phyloP scores from a whole-genome alignment of 2,113 vertebrate genomes.

The Egretta garzetta region DNA sequence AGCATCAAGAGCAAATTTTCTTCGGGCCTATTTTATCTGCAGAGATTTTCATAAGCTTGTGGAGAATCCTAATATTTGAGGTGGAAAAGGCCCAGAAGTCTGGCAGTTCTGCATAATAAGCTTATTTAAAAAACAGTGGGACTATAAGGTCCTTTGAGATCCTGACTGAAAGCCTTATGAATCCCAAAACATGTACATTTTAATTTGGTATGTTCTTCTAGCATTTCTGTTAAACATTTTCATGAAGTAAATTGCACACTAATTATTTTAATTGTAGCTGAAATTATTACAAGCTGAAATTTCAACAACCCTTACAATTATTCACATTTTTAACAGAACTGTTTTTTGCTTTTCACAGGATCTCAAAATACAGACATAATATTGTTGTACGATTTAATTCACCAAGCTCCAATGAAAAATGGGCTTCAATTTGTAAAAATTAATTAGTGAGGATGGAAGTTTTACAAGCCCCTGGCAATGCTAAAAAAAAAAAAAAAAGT shows the following conservation, averaged over 20 bases:
- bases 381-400: neutral
- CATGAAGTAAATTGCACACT: neutral
- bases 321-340: neutral
- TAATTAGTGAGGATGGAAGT: neutral
- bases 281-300: neutral
- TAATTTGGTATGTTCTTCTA: neutral
- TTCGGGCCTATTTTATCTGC: neutral
- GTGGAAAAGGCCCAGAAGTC: neutral
- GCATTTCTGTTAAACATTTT: neutral
- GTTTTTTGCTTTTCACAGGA: neutral
- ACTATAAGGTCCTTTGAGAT: neutral
- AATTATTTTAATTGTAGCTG: neutral
- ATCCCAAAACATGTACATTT: neutral
- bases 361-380: neutral
- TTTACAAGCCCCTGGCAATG: neutral
- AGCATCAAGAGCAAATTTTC: neutral
- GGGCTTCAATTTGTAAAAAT: neutral
- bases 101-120: neutral
- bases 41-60: neutral
- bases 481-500: neutral
- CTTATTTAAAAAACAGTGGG: neutral
- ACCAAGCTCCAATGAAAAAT: neutral
- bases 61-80: neutral
- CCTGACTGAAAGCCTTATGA: neutral
- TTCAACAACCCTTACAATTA: neutral